Base-by-base conservation (phyloP, 2,797 vertebrate genomes). In the Miichthys miiuy region DNA sequence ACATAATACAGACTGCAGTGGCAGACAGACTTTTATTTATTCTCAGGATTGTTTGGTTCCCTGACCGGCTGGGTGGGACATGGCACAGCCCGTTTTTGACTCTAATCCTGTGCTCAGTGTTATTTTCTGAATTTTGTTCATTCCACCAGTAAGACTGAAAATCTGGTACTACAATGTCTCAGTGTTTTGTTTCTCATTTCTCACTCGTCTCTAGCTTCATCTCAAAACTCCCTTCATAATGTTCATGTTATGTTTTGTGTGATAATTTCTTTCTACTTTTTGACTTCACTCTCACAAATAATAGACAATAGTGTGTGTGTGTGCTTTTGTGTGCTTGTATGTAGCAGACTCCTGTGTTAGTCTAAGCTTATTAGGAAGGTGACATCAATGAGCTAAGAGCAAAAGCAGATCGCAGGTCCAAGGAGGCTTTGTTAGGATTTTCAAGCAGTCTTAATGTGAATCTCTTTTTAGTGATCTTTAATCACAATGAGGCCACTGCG, bases 41-140 rank as follows among this genome's bases (percentile, higher is more conserved):
- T 91, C 86, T 90, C 86, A 86, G 89, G 77, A 91, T 88, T 93
- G 89, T 94, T 93, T 72, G 55, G 50, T 56, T 86, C 68, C 54
- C 51, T 68, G 65, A 80, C 64, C 23, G 55, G 60, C 82, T 83
- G 90, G 91, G 87, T 84, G 85, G 86, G 87, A 83, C 85, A 27
- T 74, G 87, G 80, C 86, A 86, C 79, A 68, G 68, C 65, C 83
- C 5, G 6, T 76, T 91, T 34, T 81, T 20, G 1, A 76, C 77
- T 75, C 50, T 75, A 78, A 90, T 91, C 78, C 72, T 62, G 54
- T 67, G 42, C 69, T 85, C 60, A 30, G 5, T 77, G 76, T 84
- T 83, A 60, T 69, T 81, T 52, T 72, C 68, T 69, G 42, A 17
- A 87, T 75, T 81, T 79, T 80, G 67, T 80, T 85, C 79, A 86